Percentiles rank a stretch among this genome's conserved stretches.
These are phyloP conservation scores for Porites lobata DNA, from an alignment of 92 coral and sea anemone species.

Conservation along the genomic window DNA sequence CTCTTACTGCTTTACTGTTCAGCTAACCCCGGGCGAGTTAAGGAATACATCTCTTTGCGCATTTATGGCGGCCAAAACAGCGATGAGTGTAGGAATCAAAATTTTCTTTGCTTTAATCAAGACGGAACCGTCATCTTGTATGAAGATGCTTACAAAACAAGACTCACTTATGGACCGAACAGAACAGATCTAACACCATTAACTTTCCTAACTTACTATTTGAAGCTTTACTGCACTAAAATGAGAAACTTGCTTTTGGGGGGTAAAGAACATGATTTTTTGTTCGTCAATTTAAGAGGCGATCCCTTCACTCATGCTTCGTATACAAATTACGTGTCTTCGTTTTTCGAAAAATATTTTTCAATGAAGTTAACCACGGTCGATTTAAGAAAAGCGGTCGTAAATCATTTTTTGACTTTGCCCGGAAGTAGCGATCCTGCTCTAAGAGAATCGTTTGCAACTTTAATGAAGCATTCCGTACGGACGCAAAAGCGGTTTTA, in stretches of 20 bases:
- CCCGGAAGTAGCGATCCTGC: background rate
- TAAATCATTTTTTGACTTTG: too few relatives aligned
- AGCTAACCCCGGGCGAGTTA: background rate
- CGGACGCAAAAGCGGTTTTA: slow-evolving; percentile 26
- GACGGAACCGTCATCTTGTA: too few relatives aligned
- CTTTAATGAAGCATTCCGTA: slow-evolving; percentile 49
- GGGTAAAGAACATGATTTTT: background rate
- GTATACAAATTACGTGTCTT: too few relatives aligned
- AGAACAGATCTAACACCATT: background rate
- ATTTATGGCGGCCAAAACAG: background rate
- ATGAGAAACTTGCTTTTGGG: background rate
- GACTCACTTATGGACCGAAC: background rate
- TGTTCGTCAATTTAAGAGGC: background rate
- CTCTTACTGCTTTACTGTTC: background rate
- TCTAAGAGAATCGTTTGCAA: slow-evolving; percentile 19
- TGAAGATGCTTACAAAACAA: too few relatives aligned
- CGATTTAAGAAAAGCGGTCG: too few relatives aligned
- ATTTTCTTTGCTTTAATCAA: too few relatives aligned
- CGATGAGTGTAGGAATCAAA: background rate
- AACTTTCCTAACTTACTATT: background rate
- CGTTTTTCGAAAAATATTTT: too few relatives aligned
- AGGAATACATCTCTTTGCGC: background rate
- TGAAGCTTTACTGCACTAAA: background rate
- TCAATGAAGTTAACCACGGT: too few relatives aligned
- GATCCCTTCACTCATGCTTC: too few relatives aligned